Conservation (phyloP, 2,113 vertebrate genomes). For the Crotophaga sulcirostris region DNA sequence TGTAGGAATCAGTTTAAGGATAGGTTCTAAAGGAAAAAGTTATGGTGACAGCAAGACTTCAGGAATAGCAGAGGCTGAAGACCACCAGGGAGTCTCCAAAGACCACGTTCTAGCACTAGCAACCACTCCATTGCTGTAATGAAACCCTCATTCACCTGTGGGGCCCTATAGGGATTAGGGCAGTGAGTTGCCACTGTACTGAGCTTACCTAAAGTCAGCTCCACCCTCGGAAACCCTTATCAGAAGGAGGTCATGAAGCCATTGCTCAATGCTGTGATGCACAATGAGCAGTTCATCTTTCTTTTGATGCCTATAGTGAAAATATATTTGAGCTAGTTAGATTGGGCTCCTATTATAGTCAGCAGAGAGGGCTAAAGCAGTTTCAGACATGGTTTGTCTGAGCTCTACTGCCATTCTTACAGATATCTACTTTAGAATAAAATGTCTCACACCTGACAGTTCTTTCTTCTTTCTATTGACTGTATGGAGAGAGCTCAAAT, state of each 20-base stretch:
- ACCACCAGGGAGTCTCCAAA: neutral
- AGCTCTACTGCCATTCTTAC: neutral
- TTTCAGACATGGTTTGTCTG: neutral
- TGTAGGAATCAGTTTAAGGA: neutral
- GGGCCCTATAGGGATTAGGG: neutral
- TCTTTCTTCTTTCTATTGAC: neutral
- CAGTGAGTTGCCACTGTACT: neutral
- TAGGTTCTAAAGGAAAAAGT: neutral
- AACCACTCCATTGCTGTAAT: neutral
- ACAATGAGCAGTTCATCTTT: neutral
- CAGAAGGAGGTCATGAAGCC: neutral
- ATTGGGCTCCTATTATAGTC: neutral
- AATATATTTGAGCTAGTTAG: neutral
- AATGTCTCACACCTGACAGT: neutral
- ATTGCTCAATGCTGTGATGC: neutral
- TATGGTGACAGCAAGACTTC: neutral
- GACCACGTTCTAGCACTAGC: neutral
- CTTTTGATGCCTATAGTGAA: neutral
- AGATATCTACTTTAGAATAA: neutral
- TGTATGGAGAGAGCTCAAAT: neutral
- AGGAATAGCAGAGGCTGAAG: neutral
- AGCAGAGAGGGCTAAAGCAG: neutral
- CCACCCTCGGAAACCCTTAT: neutral
- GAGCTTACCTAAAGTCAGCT: neutral
- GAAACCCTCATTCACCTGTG: neutral